Evolutionary conservation across 2,888 invertebrate species (phyloP).

Genomic region (Drosophila austrosaltans): DNA sequence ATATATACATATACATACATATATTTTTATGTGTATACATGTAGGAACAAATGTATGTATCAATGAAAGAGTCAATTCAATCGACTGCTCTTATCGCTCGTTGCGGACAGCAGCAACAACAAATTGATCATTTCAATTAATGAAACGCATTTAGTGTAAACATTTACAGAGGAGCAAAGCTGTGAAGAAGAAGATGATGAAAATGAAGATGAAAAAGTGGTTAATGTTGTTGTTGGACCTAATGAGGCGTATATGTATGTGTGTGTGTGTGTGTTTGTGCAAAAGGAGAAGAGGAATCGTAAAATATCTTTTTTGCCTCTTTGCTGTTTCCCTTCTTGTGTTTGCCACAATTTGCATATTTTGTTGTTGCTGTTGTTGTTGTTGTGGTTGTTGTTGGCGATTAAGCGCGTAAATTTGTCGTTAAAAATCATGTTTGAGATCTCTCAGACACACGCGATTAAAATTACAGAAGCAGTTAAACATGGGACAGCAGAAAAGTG

Average conservation of each 20-base stretch:
- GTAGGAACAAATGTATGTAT: constrained; percentile 11
- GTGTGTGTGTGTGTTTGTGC: constrained; percentile 23
- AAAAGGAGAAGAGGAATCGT: constrained; percentile 31
- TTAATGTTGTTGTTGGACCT: constrained; percentile 62
- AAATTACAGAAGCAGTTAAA: not conserved
- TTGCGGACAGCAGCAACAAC: constrained; percentile 49
- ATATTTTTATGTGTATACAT: not conserved
- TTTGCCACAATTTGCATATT: constrained; percentile 69
- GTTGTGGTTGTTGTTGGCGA: constrained; percentile 52
- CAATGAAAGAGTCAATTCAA: constrained; percentile 21
- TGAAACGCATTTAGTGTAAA: constrained; percentile 75
- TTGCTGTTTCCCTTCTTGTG: constrained; percentile 8
- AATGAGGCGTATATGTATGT: constrained; percentile 50
- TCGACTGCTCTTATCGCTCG: constrained; percentile 32
- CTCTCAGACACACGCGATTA: constrained; percentile 41
- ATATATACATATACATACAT: not conserved
- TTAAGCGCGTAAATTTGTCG: constrained; percentile 78
- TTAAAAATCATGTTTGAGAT: constrained; percentile 72
- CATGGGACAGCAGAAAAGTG: constrained; percentile 2
- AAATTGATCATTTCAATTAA: constrained; percentile 77
- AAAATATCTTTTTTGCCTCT: constrained; percentile 19
- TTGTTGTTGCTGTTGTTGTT: constrained; percentile 62
- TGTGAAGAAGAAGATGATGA: constrained; percentile 20
- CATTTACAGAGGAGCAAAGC: constrained; percentile 35
- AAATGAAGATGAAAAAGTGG: constrained; percentile 6